These are phyloP conservation scores for Seira sanloemensis DNA, from an alignment of 2,888 invertebrate species.

Conservation along the genomic window DNA sequence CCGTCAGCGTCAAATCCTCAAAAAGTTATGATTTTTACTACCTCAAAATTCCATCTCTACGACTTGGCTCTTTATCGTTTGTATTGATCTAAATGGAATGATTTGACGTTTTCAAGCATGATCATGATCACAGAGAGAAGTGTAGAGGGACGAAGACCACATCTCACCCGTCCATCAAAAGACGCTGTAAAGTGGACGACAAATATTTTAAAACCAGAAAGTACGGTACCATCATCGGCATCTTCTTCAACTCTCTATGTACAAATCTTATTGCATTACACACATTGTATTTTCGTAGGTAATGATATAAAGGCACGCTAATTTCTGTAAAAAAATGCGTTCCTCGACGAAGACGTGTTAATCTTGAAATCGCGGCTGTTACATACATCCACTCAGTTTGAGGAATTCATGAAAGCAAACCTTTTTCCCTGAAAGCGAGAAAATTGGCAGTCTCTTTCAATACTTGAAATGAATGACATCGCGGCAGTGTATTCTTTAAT, in stretches of 20 bases:
- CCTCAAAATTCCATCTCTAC: too few species aligned
- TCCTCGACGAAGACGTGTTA: conserved; percentile 15
- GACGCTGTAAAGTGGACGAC: conserved; percentile 48
- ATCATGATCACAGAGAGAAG: not conserved
- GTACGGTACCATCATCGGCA: conserved; percentile 48
- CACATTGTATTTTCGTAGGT: too few species aligned
- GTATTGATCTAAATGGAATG: conserved; percentile 57
- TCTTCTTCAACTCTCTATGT: not conserved
- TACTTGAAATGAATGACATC: conserved; percentile 59
- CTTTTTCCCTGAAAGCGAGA: conserved; percentile 53
- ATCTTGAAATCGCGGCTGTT: too few species aligned
- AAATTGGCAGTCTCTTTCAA: conserved; percentile 70
- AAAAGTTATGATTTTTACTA: too few species aligned
- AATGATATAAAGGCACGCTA: not conserved
- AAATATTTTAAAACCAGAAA: conserved; percentile 59
- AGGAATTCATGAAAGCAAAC: conserved; percentile 49
- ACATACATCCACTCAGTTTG: too few species aligned
- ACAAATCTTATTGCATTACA: too few species aligned
- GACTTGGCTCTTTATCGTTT: conserved; percentile 38
- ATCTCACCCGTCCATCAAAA: too few species aligned
- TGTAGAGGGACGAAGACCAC: too few species aligned
- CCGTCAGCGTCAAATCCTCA: too few species aligned
- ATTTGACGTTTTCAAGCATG: conserved; percentile 37
- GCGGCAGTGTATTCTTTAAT: conserved; percentile 19
- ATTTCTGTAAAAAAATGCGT: not conserved